Evolutionary conservation across 2,888 invertebrate genomes (phyloP), one percentile per base, ranked within the genome.

Genomic region (Matsumyia berberina): DNA sequence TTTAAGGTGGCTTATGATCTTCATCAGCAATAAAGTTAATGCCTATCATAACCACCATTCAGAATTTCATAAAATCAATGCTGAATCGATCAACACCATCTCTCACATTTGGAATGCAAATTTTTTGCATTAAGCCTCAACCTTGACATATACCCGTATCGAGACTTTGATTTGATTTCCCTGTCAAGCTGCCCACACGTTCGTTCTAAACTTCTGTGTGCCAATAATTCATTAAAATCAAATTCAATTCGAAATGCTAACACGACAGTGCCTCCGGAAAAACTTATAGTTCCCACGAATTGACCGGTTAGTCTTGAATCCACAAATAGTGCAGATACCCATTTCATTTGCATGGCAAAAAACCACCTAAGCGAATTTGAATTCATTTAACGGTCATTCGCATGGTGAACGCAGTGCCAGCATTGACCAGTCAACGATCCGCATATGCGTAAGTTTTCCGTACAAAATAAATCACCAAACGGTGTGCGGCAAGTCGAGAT

Each of bases 391-490:
- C 66, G 66, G 76, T 57, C 74, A 74, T 55, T 55, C 37, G 46
- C 35, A 39, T 11, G 5, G 12, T 12, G 17, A 8, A 5, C 24
- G 9, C 37, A 49, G 1, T 35, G 31, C 39, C 53, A 42, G 53
- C 33, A 73, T 51, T 73, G 73, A 53, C 11, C 2, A 5, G 37
- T 33, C 42, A 42, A 12, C 39, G 64, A 24, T 51, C 37, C 12
- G 70, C 78, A 57, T 64, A 79, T 72, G 57, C 64, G 72, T 64
- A 72, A 64, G 39, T n/a, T 35, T 44, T 78, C 57, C 53, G 39
- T 9, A 17, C 12, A 11, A 29, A 29, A 37, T 9, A n/a, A 9
- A 7, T 44, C n/a, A 33, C 31, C 0, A 1, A 49, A 24, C 24
- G 55, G 24, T 9, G 6, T 42, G 39, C 0, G 12, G 24, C 29